These are phyloP conservation scores for Halcyon chelicuti DNA, from an alignment of 2,797 vertebrate species.

Conservation along the genomic window DNA sequence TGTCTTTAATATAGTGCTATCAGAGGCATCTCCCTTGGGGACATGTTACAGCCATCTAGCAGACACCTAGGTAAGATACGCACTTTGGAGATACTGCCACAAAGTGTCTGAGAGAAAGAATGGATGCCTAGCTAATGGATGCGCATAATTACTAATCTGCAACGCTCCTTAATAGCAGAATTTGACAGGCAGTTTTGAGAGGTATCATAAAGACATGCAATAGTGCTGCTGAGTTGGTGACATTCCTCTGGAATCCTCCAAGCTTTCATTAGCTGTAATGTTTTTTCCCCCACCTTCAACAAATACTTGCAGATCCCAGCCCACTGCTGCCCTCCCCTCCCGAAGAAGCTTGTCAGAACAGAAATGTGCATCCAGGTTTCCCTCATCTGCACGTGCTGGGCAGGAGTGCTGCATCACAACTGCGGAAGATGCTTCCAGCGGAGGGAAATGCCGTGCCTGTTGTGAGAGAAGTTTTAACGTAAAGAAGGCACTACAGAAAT, in stretches of 20 bases:
- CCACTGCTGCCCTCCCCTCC: background rate
- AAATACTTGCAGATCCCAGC: background rate
- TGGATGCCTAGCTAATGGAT: slow-evolving; percentile 53
- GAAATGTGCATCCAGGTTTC: background rate
- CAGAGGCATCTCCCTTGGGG: slow-evolving; percentile 47
- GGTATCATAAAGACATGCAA: slow-evolving; percentile 30
- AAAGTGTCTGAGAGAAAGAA: slow-evolving; percentile 51
- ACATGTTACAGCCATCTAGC: slow-evolving; percentile 3
- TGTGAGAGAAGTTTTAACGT: background rate
- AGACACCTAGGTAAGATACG: slow-evolving; percentile 30
- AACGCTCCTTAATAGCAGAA: slow-evolving; percentile 53
- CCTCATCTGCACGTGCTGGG: background rate
- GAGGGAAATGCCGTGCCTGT: background rate
- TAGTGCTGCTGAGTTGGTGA: background rate
- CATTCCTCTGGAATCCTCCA: background rate
- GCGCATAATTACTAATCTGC: slow-evolving; percentile 64
- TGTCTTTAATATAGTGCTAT: slow-evolving; percentile 46
- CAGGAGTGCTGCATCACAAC: background rate
- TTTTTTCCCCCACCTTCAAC: background rate
- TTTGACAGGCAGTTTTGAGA: slow-evolving; percentile 62
- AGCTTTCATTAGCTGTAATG: background rate
- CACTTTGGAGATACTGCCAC: slow-evolving; percentile 42
- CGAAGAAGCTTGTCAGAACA: background rate
- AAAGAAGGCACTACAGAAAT: background rate
- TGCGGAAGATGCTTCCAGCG: background rate